Evolutionary conservation across 2,113 vertebrate species (phyloP), one percentile per base, ranked within the genome.

Genomic region (Electrona antarctica): DNA sequence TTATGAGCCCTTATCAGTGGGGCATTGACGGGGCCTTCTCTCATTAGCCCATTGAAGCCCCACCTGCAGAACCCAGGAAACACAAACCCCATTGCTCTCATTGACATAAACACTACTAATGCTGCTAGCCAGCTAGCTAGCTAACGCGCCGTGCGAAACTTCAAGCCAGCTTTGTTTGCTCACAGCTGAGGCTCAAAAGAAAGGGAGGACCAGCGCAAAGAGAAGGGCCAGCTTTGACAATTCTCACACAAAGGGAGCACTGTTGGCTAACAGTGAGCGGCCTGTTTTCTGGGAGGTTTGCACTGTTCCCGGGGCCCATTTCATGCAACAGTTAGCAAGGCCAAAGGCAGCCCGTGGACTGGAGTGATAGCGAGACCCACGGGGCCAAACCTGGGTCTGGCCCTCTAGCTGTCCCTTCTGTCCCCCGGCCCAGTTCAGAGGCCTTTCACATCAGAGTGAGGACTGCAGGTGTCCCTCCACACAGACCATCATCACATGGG

Each of bases 231-330:
- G 91, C 92, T 91, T 90, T 91, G 79, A 88, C 80, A 74, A 90
- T 91, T 90, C 87, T 84, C 66, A 90, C 90, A 95, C 93, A 95
- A 94, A 94, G 90, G 88, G 80, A 71, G 91, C 93, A 95, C 91
- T 96, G 95, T 96, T 89, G 92, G 91, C 85, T 92, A 94, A 93
- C 93, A 94, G 95, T 93, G 89, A 92, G 92, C 87, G 79, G 93
- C 90, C 89, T 93, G 88, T 94, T 93, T 21, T 92, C 85, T 63
- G 84, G 88, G 84, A 92, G 86, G 71, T 90, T 91, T 93, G 89
- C 84, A 72, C 88, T 91, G 86, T 91, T 92, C 88, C 92, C 93
- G 93, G 91, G 90, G 91, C 86, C 71, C 87, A 92, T 94, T 95
- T 95, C 91, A 94, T 93, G 93, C 92, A 93, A 93, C 90, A 92